A percentile compares a stretch with the other conserved stretches of the same genome.
These are phyloP conservation scores for Sebastes diaconus DNA, from an alignment of 2,797 vertebrate species.

Conservation along the genomic window DNA sequence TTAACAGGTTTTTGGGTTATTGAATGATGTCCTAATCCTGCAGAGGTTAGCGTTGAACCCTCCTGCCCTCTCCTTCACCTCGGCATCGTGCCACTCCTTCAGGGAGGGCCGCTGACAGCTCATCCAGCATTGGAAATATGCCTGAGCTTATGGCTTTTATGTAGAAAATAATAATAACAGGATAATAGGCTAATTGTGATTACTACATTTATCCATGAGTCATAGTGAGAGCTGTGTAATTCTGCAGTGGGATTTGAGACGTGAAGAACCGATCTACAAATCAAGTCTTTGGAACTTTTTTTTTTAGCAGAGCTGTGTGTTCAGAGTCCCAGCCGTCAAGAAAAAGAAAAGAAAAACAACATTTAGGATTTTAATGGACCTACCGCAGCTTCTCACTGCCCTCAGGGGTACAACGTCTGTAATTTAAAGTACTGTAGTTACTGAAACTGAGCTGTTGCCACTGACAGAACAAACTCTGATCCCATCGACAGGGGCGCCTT, in stretches of 20 bases:
- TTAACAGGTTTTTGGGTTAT: not conserved
- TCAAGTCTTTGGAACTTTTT: not conserved
- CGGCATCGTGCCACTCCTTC: not conserved
- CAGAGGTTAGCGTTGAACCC: not conserved
- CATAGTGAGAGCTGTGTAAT: not conserved
- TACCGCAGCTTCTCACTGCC: not conserved
- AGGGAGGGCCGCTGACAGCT: not conserved
- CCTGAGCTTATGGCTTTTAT: not conserved
- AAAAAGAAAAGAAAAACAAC: not conserved
- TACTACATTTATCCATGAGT: not conserved
- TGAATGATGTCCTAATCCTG: not conserved
- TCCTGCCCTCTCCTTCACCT: not conserved
- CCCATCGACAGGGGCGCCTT: not conserved
- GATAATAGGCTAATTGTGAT: conserved; percentile 12
- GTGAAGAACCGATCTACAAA: not conserved
- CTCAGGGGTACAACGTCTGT: not conserved
- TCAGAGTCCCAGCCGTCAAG: not conserved
- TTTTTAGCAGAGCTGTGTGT: not conserved
- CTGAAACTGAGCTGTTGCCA: not conserved
- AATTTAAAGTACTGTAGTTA: not conserved
- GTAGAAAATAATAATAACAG: not conserved
- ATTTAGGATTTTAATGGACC: not conserved
- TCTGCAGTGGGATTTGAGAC: not conserved
- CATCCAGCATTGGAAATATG: not conserved
- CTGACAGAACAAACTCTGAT: not conserved